These are phyloP conservation scores for Physella acuta DNA, from an alignment of 1,140 invertebrate genomes.

Conservation along the genomic window DNA sequence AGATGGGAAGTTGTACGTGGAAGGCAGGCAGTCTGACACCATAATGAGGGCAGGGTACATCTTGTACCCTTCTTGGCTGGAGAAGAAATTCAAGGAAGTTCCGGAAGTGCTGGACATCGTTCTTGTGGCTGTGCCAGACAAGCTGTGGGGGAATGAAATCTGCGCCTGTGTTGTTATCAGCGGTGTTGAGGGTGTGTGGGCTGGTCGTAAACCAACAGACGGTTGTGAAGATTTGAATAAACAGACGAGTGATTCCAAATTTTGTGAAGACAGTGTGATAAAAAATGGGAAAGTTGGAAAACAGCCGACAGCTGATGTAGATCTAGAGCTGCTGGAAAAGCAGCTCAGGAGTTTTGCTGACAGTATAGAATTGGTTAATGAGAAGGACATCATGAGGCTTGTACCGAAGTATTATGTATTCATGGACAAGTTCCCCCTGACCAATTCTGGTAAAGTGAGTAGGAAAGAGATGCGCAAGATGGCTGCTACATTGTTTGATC, in stretches of 20 bases:
- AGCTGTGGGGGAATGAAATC: conserved; percentile 28
- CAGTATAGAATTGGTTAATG: neutral
- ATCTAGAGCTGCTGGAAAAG: conserved; percentile 7
- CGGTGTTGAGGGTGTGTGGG: conserved; percentile 6
- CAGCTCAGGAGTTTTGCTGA: conserved; percentile 19
- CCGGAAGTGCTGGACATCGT: conserved; percentile 23
- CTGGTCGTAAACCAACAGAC: conserved; percentile 5
- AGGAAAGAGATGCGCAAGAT: conserved; percentile 20
- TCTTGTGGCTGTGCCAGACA: conserved; percentile 30
- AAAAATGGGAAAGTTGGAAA: no score
- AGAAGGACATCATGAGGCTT: conserved; percentile 26
- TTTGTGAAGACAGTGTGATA: no score
- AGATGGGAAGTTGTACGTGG: conserved; percentile 18
- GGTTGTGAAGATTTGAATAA: neutral
- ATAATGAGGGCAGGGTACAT: conserved; percentile 27
- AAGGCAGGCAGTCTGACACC: conserved; percentile 29
- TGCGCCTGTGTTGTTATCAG: conserved; percentile 29
- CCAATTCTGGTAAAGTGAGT: conserved; percentile 25
- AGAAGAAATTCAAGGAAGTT: conserved; percentile 15
- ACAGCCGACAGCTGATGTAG: no score
- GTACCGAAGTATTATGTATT: conserved; percentile 30
- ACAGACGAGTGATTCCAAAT: no score
- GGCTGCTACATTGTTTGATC: conserved; percentile 1
- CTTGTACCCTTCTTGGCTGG: conserved; percentile 31
- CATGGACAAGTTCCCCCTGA: conserved; percentile 23